phyloP scores from a whole-genome alignment of 2,797 vertebrate species.

The Helostoma temminkii region DNA sequence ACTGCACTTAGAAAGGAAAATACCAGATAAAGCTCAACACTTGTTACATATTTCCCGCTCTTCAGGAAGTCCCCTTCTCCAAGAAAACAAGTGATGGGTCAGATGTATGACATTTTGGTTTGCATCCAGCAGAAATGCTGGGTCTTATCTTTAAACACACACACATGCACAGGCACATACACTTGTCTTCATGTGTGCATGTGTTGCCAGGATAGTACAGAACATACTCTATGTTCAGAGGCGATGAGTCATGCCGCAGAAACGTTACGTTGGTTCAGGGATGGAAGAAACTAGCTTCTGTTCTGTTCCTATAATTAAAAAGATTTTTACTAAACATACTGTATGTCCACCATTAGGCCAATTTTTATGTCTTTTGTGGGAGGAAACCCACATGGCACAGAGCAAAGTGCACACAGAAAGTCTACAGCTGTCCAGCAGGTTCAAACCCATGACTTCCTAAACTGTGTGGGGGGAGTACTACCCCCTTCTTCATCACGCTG shows the following conservation, averaged over 20 bases:
- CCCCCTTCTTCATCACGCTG: not conserved
- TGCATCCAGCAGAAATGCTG: slow-evolving; percentile 5
- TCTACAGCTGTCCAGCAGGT: no score
- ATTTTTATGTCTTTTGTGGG: no score
- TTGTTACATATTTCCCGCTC: slow-evolving; percentile 7
- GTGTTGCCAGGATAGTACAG: slow-evolving; percentile 28
- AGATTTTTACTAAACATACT: not conserved
- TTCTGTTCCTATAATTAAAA: slow-evolving; percentile 1
- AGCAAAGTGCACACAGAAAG: no score
- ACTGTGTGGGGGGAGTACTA: no score
- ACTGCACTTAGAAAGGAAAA: not conserved
- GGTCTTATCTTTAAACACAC: slow-evolving; percentile 30
- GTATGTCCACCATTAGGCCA: no score
- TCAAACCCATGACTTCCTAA: no score
- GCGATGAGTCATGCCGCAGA: slow-evolving; percentile 46
- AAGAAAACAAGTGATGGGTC: slow-evolving; percentile 7
- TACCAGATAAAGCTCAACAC: not conserved
- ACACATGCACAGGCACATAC: slow-evolving; percentile 2
- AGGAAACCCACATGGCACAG: no score
- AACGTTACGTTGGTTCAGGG: slow-evolving; percentile 19
- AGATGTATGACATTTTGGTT: not conserved
- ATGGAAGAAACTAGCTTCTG: not conserved
- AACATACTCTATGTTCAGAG: slow-evolving; percentile 38
- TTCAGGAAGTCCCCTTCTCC: not conserved
- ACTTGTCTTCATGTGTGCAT: not conserved